These are phyloP conservation scores for Halictus ligatus DNA, from an alignment of 2,888 invertebrate genomes.

Conservation along the genomic window DNA sequence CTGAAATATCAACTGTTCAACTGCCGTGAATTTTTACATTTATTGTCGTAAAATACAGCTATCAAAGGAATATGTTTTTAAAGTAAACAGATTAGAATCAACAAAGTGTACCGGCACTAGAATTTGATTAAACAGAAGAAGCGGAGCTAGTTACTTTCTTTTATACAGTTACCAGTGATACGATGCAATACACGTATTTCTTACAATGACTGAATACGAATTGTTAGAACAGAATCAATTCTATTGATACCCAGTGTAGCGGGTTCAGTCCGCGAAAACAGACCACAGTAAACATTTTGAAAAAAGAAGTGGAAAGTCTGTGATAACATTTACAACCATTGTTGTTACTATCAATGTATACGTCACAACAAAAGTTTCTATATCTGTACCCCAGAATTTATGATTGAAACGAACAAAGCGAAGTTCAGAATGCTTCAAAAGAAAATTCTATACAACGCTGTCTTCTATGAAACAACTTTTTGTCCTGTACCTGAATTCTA, in stretches of 20 bases:
- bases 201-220: not conserved
- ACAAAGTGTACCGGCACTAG: not conserved
- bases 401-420: not conserved
- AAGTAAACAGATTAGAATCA: not conserved
- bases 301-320: not conserved
- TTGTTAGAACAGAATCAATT: constrained; percentile 7
- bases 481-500: not conserved
- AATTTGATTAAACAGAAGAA: not conserved
- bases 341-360: constrained; percentile 2
- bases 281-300: not conserved
- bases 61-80: not conserved
- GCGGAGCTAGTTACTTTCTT: not conserved
- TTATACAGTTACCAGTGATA: not conserved
- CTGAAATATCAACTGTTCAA: not conserved
- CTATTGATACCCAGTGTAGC: not conserved
- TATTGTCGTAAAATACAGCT: not conserved
- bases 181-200: not conserved
- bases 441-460: not conserved
- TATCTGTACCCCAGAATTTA: constrained; percentile 5
- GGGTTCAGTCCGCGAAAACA: not conserved
- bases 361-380: not conserved
- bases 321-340: not conserved
- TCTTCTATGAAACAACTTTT: not conserved
- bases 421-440: not conserved
- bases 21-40: not conserved